Conservation (phyloP, 2,797 vertebrate species). For the Trichosurus vulpecula region DNA sequence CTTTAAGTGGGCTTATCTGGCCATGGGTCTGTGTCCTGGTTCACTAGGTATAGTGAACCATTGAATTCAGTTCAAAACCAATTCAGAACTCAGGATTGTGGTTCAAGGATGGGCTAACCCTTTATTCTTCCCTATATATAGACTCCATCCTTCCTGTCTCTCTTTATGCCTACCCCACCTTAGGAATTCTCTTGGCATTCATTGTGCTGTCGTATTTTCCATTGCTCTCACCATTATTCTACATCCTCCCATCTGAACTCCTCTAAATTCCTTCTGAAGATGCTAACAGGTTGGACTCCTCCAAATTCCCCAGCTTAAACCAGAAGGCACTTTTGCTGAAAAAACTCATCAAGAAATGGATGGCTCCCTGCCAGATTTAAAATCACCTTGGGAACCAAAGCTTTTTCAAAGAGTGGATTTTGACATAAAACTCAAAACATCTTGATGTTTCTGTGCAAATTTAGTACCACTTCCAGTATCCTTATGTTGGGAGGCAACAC, state of each 20-base stretch:
- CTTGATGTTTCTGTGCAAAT: not conserved
- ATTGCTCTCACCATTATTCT: not conserved
- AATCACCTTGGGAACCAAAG: not conserved
- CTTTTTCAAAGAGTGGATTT: not conserved
- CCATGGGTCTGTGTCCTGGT: not conserved
- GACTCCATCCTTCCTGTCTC: not conserved
- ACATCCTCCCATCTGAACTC: not conserved
- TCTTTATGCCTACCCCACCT: not conserved
- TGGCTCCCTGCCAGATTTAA: not conserved
- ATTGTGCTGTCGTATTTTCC: not conserved
- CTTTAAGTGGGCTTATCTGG: not conserved
- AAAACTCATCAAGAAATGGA: not conserved
- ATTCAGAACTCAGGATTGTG: not conserved
- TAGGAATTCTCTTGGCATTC: not conserved
- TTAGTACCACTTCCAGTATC: not conserved
- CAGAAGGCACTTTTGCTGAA: not conserved
- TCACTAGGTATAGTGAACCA: not conserved
- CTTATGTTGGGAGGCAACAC: not conserved
- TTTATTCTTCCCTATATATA: not conserved
- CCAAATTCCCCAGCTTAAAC: not conserved
- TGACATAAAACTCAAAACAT: not conserved
- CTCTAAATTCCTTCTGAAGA: not conserved
- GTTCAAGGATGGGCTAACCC: not conserved
- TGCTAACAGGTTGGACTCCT: not conserved
- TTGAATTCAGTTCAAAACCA: not conserved